Conservation (phyloP, 2,888 invertebrate genomes). For the Monopis laevigella region DNA sequence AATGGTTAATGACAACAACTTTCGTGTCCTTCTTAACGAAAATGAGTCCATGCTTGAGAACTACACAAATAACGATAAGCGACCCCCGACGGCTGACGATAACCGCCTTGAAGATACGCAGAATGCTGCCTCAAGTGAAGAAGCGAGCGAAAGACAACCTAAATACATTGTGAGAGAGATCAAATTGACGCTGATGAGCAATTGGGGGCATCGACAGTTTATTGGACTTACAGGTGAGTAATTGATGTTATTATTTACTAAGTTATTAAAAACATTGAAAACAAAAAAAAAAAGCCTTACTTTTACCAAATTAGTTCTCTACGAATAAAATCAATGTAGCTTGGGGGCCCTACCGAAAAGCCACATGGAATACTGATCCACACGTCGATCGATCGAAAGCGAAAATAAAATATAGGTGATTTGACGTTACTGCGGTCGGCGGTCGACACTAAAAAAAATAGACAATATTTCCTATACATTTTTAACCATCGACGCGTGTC, state of each 20-base stretch:
- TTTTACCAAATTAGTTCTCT: too few relatives aligned
- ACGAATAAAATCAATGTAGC: too few relatives aligned
- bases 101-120: conserved; percentile 24
- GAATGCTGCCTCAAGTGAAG: conserved; percentile 16
- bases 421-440: too few relatives aligned
- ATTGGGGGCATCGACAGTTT: conserved; percentile 70
- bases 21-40: conserved; percentile 47
- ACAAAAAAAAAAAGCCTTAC: too few relatives aligned
- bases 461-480: too few relatives aligned
- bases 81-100: conserved; percentile 70
- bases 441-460: too few relatives aligned
- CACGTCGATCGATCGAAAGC: too few relatives aligned
- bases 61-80: conserved; percentile 38
- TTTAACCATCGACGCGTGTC: too few relatives aligned
- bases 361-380: too few relatives aligned
- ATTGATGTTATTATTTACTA: not conserved
- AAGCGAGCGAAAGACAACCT: conserved; percentile 28
- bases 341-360: too few relatives aligned
- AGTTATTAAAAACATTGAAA: too few relatives aligned
- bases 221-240: conserved; percentile 67
- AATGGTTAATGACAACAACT: conserved; percentile 46
- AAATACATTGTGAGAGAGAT: conserved; percentile 50
- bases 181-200: conserved; percentile 67
- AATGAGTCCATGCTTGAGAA: conserved; percentile 36
- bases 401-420: too few relatives aligned